Base-by-base conservation (phyloP, 2,113 vertebrate genomes). In the Leptocoma aspasia region DNA sequence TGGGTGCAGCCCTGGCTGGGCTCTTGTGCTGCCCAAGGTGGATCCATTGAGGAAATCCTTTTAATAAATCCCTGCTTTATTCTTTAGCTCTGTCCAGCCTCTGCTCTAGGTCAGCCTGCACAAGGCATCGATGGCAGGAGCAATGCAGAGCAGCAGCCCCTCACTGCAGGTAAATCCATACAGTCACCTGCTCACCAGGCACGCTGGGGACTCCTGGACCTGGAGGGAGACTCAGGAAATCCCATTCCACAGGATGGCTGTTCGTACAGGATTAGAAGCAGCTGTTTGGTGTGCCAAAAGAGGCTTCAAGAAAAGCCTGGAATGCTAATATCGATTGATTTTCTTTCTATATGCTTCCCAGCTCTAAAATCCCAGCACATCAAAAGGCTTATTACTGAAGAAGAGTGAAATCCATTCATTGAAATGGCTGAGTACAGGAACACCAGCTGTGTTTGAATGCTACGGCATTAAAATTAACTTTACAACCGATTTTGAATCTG, bases 201-300 rank as follows among this genome's bases (percentile, higher is more conserved):
- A 31, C 0, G 0, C 10, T 15, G 39, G 27, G 16, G 8, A 21
- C 42, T 35, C 7, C 3, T 0, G 5, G 21, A 39, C 52, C 23
- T 15, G 7, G 15, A 70, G n/a, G 31, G 22, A 49, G 3, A 24
- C 50, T 16, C 14, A 6, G 27, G 10, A 84, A 92, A 52, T 23
- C 24, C 54, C 52, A 13, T 65, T 80, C 47, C 42, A 54, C 16
- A 45, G 39, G 15, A 42, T 2, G 2, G 22, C 59, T 68, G 9
- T 6, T n/a, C 30, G 30, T 6, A 30, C 18, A 71, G 21, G 24
- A 57, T 27, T 31, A 57, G 30, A 1, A 41, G 11, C 28, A 47
- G 10, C 15, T 18, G 10, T 52, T 21, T 57, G 23, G 30, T 63
- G 16, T 47, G 39, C 39, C 6, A 10, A 82, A 89, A 23, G 2